A percentile compares a stretch with the other conserved stretches of the same genome.
Conservation (phyloP, 2,888 invertebrate genomes). For the Lepidonotus clava region DNA sequence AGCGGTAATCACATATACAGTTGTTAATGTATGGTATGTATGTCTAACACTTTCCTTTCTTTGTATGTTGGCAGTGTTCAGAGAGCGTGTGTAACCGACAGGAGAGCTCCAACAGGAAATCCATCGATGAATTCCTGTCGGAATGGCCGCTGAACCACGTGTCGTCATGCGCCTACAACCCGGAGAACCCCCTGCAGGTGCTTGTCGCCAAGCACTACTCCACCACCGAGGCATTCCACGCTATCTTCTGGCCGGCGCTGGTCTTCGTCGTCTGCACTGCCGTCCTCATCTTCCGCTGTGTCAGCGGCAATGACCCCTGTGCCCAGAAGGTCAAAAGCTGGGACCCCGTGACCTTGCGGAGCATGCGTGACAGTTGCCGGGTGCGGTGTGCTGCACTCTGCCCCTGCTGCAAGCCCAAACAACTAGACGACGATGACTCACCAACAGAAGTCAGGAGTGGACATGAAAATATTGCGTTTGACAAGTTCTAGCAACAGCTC, state of each 20-base stretch:
- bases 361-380: not conserved
- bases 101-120: constrained; percentile 1
- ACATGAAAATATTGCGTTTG: constrained; percentile 38
- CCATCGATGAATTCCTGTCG: constrained; percentile 6
- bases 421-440: not conserved
- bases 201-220: constrained; percentile 32
- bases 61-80: constrained; percentile 30
- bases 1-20: too few relatives aligned
- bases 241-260: constrained; percentile 29
- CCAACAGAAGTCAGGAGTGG: not conserved
- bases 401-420: not conserved
- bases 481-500: constrained; percentile 4
- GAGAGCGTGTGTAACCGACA: constrained; percentile 47
- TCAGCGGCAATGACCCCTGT: constrained; percentile 16
- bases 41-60: not conserved
- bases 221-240: constrained; percentile 22
- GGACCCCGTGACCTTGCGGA: constrained; percentile 38
- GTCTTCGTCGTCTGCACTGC: constrained; percentile 7
- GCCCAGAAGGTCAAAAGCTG: constrained; percentile 33
- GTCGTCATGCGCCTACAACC: constrained; percentile 42
- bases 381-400: not conserved
- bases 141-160: constrained; percentile 47
- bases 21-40: too few relatives aligned
- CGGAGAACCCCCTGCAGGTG: not conserved
- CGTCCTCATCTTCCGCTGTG: constrained; percentile 27